A percentile compares a stretch with the other conserved stretches of the same genome.
Conservation (phyloP, 1,140 invertebrate genomes). For the Aporrectodea caliginosa region DNA sequence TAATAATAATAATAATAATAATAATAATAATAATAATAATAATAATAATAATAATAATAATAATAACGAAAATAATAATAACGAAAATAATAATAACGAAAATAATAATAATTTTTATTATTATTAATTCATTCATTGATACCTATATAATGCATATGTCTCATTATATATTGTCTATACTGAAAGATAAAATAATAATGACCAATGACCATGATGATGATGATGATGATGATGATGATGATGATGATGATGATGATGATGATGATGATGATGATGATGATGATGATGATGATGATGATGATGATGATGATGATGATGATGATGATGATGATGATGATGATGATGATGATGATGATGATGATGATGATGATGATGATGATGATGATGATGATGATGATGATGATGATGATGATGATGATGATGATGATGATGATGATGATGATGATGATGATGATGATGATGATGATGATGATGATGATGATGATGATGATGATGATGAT, state of each 20-base stretch:
- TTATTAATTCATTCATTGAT: too few species aligned
- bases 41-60: too few species aligned
- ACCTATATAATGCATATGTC: too few species aligned
- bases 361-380: conserved; percentile 8
- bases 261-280: background rate
- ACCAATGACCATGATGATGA: too few species aligned
- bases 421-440: conserved; percentile 20
- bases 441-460: conserved; percentile 26
- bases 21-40: too few species aligned
- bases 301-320: background rate
- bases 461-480: conserved; percentile 17
- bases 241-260: background rate
- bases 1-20: background rate
- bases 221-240: conserved; percentile 2
- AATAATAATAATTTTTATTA: background rate
- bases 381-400: conserved; percentile 1
- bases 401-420: conserved; percentile 1
- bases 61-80: background rate
- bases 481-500: conserved; percentile 20
- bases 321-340: conserved; percentile 6
- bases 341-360: conserved; percentile 10
- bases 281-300: background rate
- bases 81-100: background rate
- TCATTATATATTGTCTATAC: too few species aligned
- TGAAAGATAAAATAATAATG: too few species aligned